Conservation (phyloP, 1,140 invertebrate species). For the Dinothrombium tinctorium region DNA sequence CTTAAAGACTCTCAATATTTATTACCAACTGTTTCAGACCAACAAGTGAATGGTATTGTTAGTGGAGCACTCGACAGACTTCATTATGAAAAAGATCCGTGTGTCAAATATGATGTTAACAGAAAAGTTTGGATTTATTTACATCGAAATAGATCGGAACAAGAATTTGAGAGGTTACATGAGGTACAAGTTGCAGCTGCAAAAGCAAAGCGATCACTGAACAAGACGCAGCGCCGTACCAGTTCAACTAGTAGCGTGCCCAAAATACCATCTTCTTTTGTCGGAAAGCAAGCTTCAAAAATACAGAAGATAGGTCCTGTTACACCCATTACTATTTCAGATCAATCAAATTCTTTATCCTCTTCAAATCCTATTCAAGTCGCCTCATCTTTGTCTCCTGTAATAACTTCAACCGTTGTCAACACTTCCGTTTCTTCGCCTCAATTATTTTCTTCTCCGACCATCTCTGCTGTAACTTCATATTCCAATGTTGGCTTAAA, state of each 20-base stretch:
- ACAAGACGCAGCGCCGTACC: neutral
- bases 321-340: no score
- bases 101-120: slow-evolving; percentile 66
- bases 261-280: neutral
- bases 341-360: no score
- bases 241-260: neutral
- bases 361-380: no score
- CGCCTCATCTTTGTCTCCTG: no score
- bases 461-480: no score
- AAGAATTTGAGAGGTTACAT: slow-evolving; percentile 39
- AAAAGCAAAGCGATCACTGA: slow-evolving; percentile 20
- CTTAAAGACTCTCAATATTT: slow-evolving; percentile 64
- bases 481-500: no score
- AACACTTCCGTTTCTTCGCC: no score
- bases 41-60: slow-evolving; percentile 46
- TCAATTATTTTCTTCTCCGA: no score
- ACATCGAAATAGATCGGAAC: slow-evolving; percentile 45
- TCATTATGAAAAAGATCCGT: slow-evolving; percentile 67
- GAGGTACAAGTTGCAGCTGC: slow-evolving; percentile 25
- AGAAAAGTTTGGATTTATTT: slow-evolving; percentile 74
- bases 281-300: no score
- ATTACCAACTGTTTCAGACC: slow-evolving; percentile 39
- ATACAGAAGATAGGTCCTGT: no score
- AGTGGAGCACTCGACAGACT: slow-evolving; percentile 65
- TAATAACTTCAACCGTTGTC: no score